phyloP scores from a whole-genome alignment of 2,888 invertebrate genomes.

The Herminia tarsipennalis region DNA sequence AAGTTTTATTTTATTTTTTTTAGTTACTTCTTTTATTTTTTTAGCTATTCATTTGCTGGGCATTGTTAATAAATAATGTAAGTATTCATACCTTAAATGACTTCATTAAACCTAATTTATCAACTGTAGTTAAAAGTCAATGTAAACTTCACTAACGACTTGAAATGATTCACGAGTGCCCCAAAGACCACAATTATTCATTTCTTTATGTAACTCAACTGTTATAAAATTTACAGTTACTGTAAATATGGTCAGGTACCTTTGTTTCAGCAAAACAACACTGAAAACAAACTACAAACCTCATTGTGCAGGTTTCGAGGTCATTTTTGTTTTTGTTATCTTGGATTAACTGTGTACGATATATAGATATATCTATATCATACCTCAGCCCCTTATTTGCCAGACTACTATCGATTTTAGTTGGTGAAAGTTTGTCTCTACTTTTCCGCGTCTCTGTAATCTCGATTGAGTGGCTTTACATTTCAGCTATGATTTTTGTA shows the following conservation, averaged over 20 bases:
- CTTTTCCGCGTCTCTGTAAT: too few species aligned
- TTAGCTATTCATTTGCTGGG: neutral
- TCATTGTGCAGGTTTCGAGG: slow-evolving; percentile 60
- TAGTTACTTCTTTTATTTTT: too few species aligned
- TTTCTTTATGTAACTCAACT: slow-evolving; percentile 73
- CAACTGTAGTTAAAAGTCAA: too few species aligned
- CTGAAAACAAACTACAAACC: slow-evolving; percentile 58
- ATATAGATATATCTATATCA: slow-evolving; percentile 6
- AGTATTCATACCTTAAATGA: too few species aligned
- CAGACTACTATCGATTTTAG: too few species aligned
- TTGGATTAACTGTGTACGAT: slow-evolving; percentile 32
- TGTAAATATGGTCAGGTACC: slow-evolving; percentile 55
- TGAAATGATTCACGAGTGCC: slow-evolving; percentile 58
- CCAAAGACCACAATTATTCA: slow-evolving; percentile 50
- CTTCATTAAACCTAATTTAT: too few species aligned
- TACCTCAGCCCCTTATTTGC: too few species aligned
- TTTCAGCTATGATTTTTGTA: too few species aligned
- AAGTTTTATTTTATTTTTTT: too few species aligned
- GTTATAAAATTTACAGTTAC: slow-evolving; percentile 73
- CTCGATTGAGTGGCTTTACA: too few species aligned
- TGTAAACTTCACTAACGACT: slow-evolving; percentile 52
- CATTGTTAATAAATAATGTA: too few species aligned
- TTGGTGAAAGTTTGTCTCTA: too few species aligned
- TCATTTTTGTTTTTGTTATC: slow-evolving; percentile 53
- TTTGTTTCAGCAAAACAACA: slow-evolving; percentile 61